Conservation (phyloP, 2,113 vertebrate genomes). For the Coreoperca whiteheadi region DNA sequence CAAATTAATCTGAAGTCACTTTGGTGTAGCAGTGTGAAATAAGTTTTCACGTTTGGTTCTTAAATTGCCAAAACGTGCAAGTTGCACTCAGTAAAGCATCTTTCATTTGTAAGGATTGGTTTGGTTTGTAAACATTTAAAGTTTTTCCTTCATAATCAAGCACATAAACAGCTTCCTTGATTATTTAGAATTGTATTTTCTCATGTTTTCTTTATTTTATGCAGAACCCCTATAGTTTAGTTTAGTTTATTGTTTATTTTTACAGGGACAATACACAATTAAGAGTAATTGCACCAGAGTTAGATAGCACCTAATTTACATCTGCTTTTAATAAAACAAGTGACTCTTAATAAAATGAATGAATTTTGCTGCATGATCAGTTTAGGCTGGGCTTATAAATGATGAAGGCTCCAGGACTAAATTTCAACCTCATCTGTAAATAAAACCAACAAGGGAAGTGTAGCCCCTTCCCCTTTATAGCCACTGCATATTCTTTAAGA, state of each 20-base stretch:
- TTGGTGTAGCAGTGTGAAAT: neutral
- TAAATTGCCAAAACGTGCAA: neutral
- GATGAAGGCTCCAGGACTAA: neutral
- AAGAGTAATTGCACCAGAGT: too few species aligned
- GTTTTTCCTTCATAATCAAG: neutral
- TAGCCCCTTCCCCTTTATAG: neutral
- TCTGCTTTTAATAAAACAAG: too few species aligned
- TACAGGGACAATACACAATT: too few species aligned
- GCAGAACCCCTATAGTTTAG: too few species aligned
- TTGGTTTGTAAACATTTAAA: neutral
- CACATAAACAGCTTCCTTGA: neutral
- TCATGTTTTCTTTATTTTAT: neutral
- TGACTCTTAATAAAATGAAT: neutral
- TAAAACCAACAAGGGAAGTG: neutral
- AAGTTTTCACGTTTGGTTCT: neutral
- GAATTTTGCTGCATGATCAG: neutral
- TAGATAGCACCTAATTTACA: too few species aligned
- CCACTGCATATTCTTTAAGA: neutral
- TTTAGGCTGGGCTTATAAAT: neutral
- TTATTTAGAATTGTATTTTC: neutral
- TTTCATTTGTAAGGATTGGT: neutral
- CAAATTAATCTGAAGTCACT: neutral
- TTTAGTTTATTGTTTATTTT: too few species aligned
- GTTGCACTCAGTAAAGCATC: neutral
- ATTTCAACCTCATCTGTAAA: neutral